Conservation (phyloP, 2,113 vertebrate genomes). For the Arenaria interpres region DNA sequence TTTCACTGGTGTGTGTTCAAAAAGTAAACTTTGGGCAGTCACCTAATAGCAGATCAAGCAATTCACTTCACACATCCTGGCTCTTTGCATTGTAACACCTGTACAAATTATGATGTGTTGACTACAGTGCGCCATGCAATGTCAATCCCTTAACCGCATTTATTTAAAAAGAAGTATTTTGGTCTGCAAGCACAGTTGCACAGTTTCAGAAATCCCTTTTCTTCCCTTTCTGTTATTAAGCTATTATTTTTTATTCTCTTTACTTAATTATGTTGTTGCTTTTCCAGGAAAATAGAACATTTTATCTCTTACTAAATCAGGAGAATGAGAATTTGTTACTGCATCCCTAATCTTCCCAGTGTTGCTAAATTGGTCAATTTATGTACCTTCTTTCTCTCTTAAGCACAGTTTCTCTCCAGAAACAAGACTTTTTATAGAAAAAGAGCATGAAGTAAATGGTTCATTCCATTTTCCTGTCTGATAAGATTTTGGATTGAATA, state of each 20-base stretch:
- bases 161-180: background rate
- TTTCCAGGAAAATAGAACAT: slow-evolving; percentile 19
- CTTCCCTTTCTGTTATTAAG: background rate
- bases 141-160: background rate
- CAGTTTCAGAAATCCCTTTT: background rate
- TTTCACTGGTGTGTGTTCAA: background rate
- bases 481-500: slow-evolving; percentile 27
- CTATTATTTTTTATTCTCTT: background rate
- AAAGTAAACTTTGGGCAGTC: background rate
- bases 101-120: background rate
- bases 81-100: background rate
- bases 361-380: slow-evolving; percentile 40
- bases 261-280: background rate
- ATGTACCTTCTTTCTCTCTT: background rate
- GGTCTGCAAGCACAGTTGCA: background rate
- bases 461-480: background rate
- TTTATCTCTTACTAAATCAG: slow-evolving; percentile 8
- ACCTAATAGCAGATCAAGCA: background rate
- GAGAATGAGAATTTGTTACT: background rate
- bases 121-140: background rate
- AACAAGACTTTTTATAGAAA: slow-evolving; percentile 28
- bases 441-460: background rate
- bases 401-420: background rate
- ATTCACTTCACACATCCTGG: background rate
- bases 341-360: background rate